Base-by-base conservation (phyloP, 1,140 invertebrate genomes). In the Lepidurus packardi region DNA sequence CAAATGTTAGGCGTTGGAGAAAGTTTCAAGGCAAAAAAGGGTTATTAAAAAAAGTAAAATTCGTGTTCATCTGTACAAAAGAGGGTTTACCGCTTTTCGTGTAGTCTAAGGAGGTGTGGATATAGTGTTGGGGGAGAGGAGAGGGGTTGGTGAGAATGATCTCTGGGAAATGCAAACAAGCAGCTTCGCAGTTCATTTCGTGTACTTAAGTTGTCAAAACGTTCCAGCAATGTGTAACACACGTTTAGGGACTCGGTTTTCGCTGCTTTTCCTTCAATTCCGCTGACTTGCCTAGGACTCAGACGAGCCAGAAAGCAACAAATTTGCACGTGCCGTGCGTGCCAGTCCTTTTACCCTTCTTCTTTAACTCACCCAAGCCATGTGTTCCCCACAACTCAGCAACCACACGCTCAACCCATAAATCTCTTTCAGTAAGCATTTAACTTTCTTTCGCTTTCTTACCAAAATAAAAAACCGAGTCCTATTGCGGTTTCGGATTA, bases 261-360 rank as follows among this genome's bases (percentile, higher is more conserved):
- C 53, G 53, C 53, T 65, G 6, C 9, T 65, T 65, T 65, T 65
- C 53, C 21, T 65, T 13, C 53, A 65, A 11, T 65, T 65, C 16
- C 53, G 53, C 53, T 65, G 53, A 65, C 8, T 65, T 21, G 53
- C 53, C 53, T 16, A 65, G 53, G 53, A 21, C 53, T 65, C 21
- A 9, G 21, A 21, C 53, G 21, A 65, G 53, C 53, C 7, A 65
- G 21, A 65, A 65, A 65, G 53, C 53, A 65, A 65, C 53, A 65
- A 65, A 65, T 65, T 65, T 65, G 53, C 53, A 65, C 53, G 53
- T 65, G 53, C 53, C 53, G 53, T 65, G 53, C 53, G 53, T 65
- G 53, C 53, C 53, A 65, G 53, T 65, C 53, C 53, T n/a, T 13
- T n/a, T 65, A 65, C 53, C 21, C 53, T 16, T 65, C 21, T 65